Conservation (phyloP, 2,888 invertebrate genomes). For the Atrina japonica region DNA sequence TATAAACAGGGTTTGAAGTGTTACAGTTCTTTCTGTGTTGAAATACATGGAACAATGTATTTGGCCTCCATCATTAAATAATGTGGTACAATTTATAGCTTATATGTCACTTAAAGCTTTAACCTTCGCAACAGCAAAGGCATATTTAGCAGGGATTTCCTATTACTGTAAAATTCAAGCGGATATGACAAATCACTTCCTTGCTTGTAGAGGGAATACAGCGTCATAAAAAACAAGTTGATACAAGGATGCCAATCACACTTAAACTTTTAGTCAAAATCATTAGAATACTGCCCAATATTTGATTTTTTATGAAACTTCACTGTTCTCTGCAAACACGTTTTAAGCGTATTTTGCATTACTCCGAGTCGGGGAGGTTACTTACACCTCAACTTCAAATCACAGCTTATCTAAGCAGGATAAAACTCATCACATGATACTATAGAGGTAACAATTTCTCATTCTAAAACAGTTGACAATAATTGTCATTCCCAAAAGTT, state of each 20-base stretch:
- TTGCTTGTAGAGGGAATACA: not conserved
- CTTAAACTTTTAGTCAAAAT: not conserved
- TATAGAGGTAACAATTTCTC: not conserved
- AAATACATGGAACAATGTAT: not conserved
- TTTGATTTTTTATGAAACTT: not conserved
- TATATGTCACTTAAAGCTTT: not conserved
- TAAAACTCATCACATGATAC: not conserved
- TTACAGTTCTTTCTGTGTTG: no score
- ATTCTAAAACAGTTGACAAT: not conserved
- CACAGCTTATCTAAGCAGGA: not conserved
- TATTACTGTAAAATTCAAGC: slow-evolving; percentile 3
- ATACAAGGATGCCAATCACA: no score
- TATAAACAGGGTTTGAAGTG: no score
- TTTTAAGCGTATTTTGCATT: not conserved
- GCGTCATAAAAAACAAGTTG: no score
- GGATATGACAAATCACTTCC: not conserved
- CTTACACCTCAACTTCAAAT: not conserved
- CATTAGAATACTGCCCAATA: not conserved
- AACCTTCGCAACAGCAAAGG: not conserved
- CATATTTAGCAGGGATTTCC: not conserved
- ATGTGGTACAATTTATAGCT: not conserved
- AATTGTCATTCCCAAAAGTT: no score
- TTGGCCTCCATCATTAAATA: not conserved
- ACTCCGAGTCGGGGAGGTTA: slow-evolving; percentile 5
- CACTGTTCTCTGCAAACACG: not conserved